A percentile compares a stretch with the other conserved stretches of the same genome.
Conservation (phyloP, 1,140 invertebrate species). For the Druon quercuslanigerum region DNA sequence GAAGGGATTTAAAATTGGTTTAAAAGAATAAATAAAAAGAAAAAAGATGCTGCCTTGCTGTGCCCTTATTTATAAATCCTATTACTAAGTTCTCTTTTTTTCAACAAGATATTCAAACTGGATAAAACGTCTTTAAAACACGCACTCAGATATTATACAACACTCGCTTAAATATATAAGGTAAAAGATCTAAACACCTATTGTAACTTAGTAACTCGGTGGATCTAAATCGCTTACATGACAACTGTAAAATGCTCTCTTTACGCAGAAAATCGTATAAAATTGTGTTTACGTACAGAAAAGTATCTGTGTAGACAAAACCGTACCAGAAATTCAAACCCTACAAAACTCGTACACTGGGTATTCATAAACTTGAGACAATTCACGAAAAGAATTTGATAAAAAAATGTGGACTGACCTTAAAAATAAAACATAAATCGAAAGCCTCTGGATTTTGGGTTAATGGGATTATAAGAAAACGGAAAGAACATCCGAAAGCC, state of each 20-base stretch:
- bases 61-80: slow-evolving; percentile 22
- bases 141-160: slow-evolving; percentile 38
- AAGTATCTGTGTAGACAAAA: not conserved
- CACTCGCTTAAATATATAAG: slow-evolving; percentile 35
- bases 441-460: not conserved
- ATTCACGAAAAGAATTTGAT: not conserved
- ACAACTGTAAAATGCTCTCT: slow-evolving; percentile 22
- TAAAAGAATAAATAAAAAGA: too few species aligned
- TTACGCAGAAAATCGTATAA: slow-evolving; percentile 5
- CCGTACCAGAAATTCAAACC: not conserved
- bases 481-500: not conserved
- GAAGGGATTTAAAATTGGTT: too few species aligned
- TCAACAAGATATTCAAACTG: slow-evolving; percentile 52
- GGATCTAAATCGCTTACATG: slow-evolving; percentile 45
- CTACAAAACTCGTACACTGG: not conserved
- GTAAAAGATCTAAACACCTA: slow-evolving; percentile 35
- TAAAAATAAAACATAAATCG: not conserved
- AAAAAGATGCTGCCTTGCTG: not conserved
- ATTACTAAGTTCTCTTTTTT: slow-evolving; percentile 21
- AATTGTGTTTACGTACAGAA: not conserved
- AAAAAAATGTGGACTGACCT: not conserved
- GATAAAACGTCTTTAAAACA: slow-evolving; percentile 60
- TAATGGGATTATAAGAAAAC: not conserved
- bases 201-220: slow-evolving; percentile 66
- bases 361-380: not conserved